Percentiles rank a stretch among this genome's conserved stretches.
phyloP scores from a whole-genome alignment of 1,140 invertebrate genomes.

The Phthorimaea operculella region DNA sequence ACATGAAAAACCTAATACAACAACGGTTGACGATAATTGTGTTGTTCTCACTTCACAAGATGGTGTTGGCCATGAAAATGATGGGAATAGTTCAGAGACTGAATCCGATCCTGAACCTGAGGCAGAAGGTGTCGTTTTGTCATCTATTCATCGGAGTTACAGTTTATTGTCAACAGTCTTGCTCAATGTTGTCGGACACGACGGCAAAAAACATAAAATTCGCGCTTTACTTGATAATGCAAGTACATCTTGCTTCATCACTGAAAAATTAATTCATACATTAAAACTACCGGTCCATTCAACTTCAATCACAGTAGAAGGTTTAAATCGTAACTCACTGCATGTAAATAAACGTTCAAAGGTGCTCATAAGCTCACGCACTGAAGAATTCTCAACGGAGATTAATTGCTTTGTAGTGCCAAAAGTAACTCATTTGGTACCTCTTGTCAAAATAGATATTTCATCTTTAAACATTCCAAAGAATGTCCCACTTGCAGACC shows the following conservation, averaged over 20 bases:
- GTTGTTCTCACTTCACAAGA: too few relatives aligned
- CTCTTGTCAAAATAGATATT: neutral
- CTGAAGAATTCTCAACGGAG: neutral
- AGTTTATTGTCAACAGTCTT: constrained; percentile 10
- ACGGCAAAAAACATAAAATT: constrained; percentile 6
- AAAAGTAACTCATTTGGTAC: constrained; percentile 6
- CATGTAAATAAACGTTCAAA: constrained; percentile 10
- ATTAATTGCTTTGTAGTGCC: constrained; percentile 7
- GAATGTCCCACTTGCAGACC: constrained; percentile 7
- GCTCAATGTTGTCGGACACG: constrained; percentile 1
- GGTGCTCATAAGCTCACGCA: constrained; percentile 3
- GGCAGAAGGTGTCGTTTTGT: neutral
- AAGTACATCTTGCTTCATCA: constrained; percentile 12
- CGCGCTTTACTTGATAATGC: constrained; percentile 15
- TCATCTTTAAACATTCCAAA: constrained; percentile 7
- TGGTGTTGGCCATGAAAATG: too few relatives aligned
- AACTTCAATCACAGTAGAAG: constrained; percentile 8
- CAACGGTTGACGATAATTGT: neutral
- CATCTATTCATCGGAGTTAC: neutral
- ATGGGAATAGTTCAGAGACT: neutral
- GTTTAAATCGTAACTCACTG: constrained; percentile 10
- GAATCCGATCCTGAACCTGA: neutral
- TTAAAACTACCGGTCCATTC: constrained; percentile 1
- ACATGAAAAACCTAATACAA: neutral
- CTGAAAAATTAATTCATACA: constrained; percentile 8